Conservation (phyloP, 1,140 invertebrate species). For the Anastrepha ludens region DNA sequence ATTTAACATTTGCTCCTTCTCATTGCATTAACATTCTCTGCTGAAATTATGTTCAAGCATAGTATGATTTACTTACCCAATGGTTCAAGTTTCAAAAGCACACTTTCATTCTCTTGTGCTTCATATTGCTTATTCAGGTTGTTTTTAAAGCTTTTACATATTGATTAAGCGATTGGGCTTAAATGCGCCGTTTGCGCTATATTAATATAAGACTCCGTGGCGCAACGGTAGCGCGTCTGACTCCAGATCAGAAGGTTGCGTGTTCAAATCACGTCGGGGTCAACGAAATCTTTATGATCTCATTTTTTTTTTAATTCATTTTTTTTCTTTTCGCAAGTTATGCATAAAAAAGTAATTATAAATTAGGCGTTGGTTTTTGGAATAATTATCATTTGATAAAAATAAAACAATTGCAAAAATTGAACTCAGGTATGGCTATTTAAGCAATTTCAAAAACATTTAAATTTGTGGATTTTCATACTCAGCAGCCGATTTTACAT, state of each 20-base stretch:
- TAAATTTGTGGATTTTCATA: too few relatives aligned
- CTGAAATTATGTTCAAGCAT: too few relatives aligned
- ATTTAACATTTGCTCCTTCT: too few relatives aligned
- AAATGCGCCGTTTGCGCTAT: neutral
- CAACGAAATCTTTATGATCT: conserved; percentile 71
- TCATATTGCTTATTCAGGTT: neutral
- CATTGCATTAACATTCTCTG: too few relatives aligned
- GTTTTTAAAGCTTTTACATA: neutral
- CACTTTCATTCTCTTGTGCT: neutral
- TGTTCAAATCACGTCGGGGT: conserved; percentile 98
- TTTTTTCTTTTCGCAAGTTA: neutral
- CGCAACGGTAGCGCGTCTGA: conserved; percentile 98
- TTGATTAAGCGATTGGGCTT: neutral
- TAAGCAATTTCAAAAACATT: too few relatives aligned
- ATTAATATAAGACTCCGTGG: conserved; percentile 82
- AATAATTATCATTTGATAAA: too few relatives aligned
- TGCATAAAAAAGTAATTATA: too few relatives aligned
- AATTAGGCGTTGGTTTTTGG: too few relatives aligned
- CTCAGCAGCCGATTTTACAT: too few relatives aligned
- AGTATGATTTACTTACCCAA: too few relatives aligned
- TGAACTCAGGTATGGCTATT: too few relatives aligned
- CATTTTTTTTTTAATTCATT: conserved; percentile 43
- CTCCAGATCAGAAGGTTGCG: conserved; percentile 99
- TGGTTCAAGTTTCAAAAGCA: neutral
- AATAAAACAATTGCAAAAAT: too few relatives aligned